Evolutionary conservation across 2,888 invertebrate genomes (phyloP), one percentile per base, ranked within the genome.

Genomic region (Sesamia inferens): DNA sequence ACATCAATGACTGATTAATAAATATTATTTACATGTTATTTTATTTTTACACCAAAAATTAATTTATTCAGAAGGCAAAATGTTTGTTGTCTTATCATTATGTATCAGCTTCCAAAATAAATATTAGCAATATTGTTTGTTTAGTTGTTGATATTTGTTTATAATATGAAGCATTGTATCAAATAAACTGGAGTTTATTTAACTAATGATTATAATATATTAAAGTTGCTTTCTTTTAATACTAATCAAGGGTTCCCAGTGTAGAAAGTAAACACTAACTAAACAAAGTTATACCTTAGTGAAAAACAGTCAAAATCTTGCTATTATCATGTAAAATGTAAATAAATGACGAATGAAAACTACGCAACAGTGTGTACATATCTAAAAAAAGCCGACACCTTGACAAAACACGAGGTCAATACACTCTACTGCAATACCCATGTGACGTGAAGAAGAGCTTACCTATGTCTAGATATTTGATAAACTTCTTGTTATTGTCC

Each of bases 401-500:
- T 96, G 96, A 96, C 96, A 96, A 96, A 95, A 96, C 95, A 96
- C 95, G 96, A 96, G 96, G 96, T 96, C 96, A 96, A 95, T 96
- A 96, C 96, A 96, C 96, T 95, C 95, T 90, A 92, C 92, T 91
- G 91, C 91, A 91, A 93, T 91, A 94, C 90, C 93, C 95, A 95
- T 96, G 95, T 95, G 95, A 95, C 94, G 92, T 92, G 90, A 91
- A 90, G 89, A 91, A 90, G 91, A 89, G 77, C 81, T 82, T 83
- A 81, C 80, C 77, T 77, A 79, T 80, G 64, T 68, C 68, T 78
- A 77, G 68, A 76, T 76, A 71, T 66, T 76, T 74, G 68, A 69
- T 83, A 79, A 67, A 65, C 71, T 74, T 47, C 75, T 62, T 76
- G 63, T 54, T 78, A 78, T 57, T 76, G 39, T 48, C 63, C 42